These are phyloP conservation scores for Agapetus fuscipes DNA, from an alignment of 2,888 invertebrate genomes.

Conservation along the genomic window DNA sequence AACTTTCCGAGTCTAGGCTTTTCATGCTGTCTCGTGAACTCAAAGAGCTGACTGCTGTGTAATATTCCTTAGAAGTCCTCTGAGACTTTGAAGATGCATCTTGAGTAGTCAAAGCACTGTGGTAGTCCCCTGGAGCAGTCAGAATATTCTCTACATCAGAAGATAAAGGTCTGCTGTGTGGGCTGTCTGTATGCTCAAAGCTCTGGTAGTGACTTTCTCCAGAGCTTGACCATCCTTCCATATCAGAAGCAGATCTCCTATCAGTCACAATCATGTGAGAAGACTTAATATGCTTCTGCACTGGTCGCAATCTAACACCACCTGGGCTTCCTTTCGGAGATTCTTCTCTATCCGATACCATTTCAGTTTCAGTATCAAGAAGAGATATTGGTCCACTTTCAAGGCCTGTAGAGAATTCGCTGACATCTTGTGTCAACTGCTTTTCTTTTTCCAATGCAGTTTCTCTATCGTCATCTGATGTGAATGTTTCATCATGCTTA, in stretches of 20 bases:
- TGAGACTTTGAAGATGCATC: slow-evolving; percentile 62
- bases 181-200: slow-evolving; percentile 67
- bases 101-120: slow-evolving; percentile 72
- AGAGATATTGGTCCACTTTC: slow-evolving; percentile 46
- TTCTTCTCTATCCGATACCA: slow-evolving; percentile 37
- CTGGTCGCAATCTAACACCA: slow-evolving; percentile 34
- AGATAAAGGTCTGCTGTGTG: slow-evolving; percentile 68
- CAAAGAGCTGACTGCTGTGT: slow-evolving; percentile 77
- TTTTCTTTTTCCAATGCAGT: slow-evolving; percentile 35
- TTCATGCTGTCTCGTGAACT: slow-evolving; percentile 86
- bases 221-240: slow-evolving; percentile 76
- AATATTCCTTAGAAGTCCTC: slow-evolving; percentile 75
- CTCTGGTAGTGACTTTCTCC: slow-evolving; percentile 86
- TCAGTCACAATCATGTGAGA: slow-evolving; percentile 43
- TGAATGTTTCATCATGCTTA: slow-evolving; percentile 32
- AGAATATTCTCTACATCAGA: slow-evolving; percentile 78
- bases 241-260: slow-evolving; percentile 66
- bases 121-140: slow-evolving; percentile 72
- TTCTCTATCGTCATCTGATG: slow-evolving; percentile 48
- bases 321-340: slow-evolving; percentile 40
- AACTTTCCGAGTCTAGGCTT: slow-evolving; percentile 81
- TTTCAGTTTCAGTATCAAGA: slow-evolving; percentile 42
- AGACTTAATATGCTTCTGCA: slow-evolving; percentile 38
- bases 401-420: slow-evolving; percentile 36
- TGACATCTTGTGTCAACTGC: slow-evolving; percentile 30